phyloP scores from a whole-genome alignment of 2,113 vertebrate genomes.

The Terrapene triunguis region DNA sequence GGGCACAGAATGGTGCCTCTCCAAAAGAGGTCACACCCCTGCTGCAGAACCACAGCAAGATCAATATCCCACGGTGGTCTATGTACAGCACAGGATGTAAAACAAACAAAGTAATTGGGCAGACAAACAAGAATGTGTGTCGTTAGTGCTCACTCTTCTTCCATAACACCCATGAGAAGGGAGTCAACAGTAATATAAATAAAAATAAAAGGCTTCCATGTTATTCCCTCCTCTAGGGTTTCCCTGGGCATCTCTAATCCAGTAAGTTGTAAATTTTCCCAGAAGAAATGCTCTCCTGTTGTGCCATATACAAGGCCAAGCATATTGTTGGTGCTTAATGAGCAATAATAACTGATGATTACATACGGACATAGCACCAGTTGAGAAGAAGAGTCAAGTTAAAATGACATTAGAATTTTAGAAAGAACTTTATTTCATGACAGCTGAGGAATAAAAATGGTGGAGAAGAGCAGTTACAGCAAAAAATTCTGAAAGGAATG shows the following conservation, averaged over 20 bases:
- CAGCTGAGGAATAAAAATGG: neutral
- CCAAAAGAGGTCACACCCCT: too few species aligned
- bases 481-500: neutral
- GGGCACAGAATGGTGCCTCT: too few species aligned
- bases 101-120: neutral
- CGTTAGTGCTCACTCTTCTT: neutral
- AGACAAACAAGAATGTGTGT: neutral
- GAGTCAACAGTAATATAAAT: neutral
- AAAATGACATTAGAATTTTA: conserved; percentile 48
- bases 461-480: conserved; percentile 7
- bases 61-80: neutral
- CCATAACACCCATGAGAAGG: neutral
- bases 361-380: conserved; percentile 39
- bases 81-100: neutral
- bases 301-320: conserved; percentile 46
- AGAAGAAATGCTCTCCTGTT: conserved; percentile 46
- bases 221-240: conserved; percentile 9
- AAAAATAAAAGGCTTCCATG: neutral
- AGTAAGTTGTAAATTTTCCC: conserved; percentile 37
- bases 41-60: neutral
- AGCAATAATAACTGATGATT: conserved; percentile 55
- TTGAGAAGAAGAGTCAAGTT: conserved; percentile 59
- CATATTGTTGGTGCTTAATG: conserved; percentile 41
- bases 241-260: neutral
- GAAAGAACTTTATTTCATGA: neutral